phyloP scores from a whole-genome alignment of 2,113 vertebrate genomes.

The Gallinago paraguaiae region DNA sequence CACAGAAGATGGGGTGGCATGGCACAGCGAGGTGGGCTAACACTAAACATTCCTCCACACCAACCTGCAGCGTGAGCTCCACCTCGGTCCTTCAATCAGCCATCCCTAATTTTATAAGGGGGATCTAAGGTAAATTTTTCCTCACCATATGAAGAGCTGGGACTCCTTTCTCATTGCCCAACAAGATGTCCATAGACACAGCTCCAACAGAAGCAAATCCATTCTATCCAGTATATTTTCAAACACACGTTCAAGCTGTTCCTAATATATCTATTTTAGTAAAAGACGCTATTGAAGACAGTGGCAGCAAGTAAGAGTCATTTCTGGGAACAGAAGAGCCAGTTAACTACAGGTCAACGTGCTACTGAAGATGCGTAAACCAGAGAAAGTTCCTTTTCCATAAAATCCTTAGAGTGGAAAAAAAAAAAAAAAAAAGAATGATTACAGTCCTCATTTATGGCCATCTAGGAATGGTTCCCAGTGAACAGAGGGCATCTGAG shows the following conservation, averaged over 20 bases:
- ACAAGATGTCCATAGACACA: neutral
- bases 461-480: conserved; percentile 60
- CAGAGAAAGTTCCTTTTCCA: conserved; percentile 45
- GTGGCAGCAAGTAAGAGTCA: neutral
- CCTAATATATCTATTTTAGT: neutral
- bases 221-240: neutral
- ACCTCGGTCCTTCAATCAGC: neutral
- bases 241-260: neutral
- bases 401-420: conserved; percentile 11
- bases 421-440: neutral
- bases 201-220: neutral
- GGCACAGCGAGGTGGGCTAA: neutral
- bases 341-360: conserved; percentile 35
- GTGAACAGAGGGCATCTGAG: conserved; percentile 58
- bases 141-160: neutral
- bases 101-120: neutral
- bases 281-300: neutral
- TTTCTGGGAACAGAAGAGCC: neutral
- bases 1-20: neutral
- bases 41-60: neutral
- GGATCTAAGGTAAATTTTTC: neutral
- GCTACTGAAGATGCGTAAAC: conserved; percentile 33
- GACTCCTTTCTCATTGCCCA: neutral
- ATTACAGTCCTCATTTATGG: conserved; percentile 53
- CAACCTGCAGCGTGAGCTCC: neutral